Base-by-base conservation (phyloP, 2,797 vertebrate species). In the Rhabdophis nuchalis region DNA sequence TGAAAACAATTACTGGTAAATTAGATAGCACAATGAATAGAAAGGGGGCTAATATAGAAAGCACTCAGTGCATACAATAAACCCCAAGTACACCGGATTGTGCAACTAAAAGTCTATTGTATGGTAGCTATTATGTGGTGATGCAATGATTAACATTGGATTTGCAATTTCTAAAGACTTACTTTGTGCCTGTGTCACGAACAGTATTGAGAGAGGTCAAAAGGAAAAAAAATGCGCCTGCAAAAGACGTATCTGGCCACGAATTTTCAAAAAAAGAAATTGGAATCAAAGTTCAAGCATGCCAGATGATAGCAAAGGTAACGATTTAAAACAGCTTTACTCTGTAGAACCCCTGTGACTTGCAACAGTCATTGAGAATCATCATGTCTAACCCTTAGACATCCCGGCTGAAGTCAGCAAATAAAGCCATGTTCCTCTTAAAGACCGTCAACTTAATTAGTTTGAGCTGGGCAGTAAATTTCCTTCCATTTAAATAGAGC, bases 1-100 rank as follows among this genome's bases (percentile, higher is more conserved):
- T 92, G 29, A 92, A 95, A 97, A 95, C 18, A 94, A 96, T 95
- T 95, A 93, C 89, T 64, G 32, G 64, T 46, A 93, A 93, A 94
- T 95, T 85, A 82, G 11, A 89, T 23, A 86, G 3, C 60, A 61
- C 9, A 91, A 89, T 32, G 94, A 96, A 2, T 58, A 94, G 95
- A 41, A 54, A 94, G 87, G 5, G 6, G 68, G 4, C 87, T 95
- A 94, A 94, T 91, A 94, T 54, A 94, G 8, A 93, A 36, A 1
- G 86, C 52, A 85, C 60, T 89, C 90, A 95, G 90, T 53, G 52
- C 41, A 58, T 72, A 85, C 94, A 93, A 82, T 89, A 93, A 88
- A 89, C 2, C 20, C 5, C 90, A 61, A 58, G 53, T 29, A 0
- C 27, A 92, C 20, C 90, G 16, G 52, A 85, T 1, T 72, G 0